These are phyloP conservation scores for fruit fly (Drosophila melanogaster) DNA, from an alignment of 1,140 invertebrate species.

Conservation along the genomic window Release_6_plus_ISO1_MT NT_033779.5:2642501-2643000, in stretches of 20 bases:
- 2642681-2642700: not conserved
- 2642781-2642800: constrained; percentile 69
- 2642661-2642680: constrained; percentile 1
- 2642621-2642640: not conserved
- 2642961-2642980: constrained; percentile 77
- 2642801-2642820: constrained; percentile 53
- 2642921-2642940: constrained; percentile 45
- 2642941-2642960: constrained; percentile 83
- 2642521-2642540: constrained; percentile 46
- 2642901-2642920: constrained; percentile 51
- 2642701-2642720: not conserved
- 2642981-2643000: constrained; percentile 59
- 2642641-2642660: not conserved
- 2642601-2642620: constrained; percentile 22
- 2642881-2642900: constrained; percentile 76
- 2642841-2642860: constrained; percentile 39
- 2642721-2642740: constrained; percentile 26
- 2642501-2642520: constrained; percentile 55
- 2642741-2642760: constrained; percentile 45
- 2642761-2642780: constrained; percentile 47
- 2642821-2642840: constrained; percentile 22
- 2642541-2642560: constrained; percentile 53
- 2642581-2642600: constrained; percentile 38
- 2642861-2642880: constrained; percentile 70
- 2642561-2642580: not conserved